Evolutionary conservation across 2,797 vertebrate species (phyloP).

Genomic region (Poecile montanus): DNA sequence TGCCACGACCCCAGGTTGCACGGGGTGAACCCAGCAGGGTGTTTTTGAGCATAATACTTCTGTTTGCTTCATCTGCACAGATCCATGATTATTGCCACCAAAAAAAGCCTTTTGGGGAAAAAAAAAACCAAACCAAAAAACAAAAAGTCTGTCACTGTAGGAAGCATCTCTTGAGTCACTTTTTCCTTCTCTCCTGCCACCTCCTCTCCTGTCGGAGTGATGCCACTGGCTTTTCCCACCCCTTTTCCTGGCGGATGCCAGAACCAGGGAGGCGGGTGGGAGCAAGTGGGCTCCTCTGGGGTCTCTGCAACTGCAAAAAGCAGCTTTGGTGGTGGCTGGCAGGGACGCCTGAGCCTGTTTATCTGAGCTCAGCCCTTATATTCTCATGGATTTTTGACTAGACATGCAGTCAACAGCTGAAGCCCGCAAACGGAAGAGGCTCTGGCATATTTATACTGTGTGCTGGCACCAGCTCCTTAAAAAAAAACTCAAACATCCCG

Average conservation of each 20-base stretch:
- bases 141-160: background rate
- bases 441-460: conserved; percentile 55
- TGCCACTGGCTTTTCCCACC: background rate
- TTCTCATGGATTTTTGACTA: conserved; percentile 52
- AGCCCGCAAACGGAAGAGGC: conserved; percentile 46
- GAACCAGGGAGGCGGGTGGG: background rate
- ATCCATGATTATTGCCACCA: background rate
- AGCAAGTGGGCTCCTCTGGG: background rate
- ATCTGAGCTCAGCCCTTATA: background rate
- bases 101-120: background rate
- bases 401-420: conserved; percentile 54
- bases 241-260: background rate
- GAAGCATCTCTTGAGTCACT: background rate
- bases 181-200: background rate
- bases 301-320: background rate
- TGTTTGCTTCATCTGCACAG: background rate
- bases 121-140: background rate
- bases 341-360: conserved; percentile 1
- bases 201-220: background rate
- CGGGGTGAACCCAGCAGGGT: rapidly evolving
- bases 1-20: background rate
- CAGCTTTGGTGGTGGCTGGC: background rate
- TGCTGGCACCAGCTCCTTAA: conserved; percentile 39
- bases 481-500: background rate
- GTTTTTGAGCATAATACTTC: background rate